These are phyloP conservation scores for Malurus leucopterus DNA, from an alignment of 2,797 vertebrate genomes.

Conservation along the genomic window DNA sequence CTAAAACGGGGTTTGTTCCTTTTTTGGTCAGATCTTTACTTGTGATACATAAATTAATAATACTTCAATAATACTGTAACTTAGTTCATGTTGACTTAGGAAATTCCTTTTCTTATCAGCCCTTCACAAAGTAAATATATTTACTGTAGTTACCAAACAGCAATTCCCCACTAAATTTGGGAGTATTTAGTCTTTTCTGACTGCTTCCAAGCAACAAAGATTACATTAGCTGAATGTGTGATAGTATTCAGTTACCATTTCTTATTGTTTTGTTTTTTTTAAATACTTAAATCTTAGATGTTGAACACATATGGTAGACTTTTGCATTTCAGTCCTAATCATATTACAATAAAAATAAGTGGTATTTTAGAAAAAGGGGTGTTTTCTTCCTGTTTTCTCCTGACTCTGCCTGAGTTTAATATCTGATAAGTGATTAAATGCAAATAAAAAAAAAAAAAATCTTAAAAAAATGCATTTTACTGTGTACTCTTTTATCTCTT, in stretches of 20 bases:
- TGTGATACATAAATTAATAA: background rate
- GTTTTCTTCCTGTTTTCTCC: background rate
- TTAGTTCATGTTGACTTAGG: background rate
- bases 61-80: background rate
- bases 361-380: background rate
- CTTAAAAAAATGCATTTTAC: conserved; percentile 28
- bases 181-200: background rate
- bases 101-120: background rate
- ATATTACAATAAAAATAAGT: background rate
- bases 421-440: background rate
- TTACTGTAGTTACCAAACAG: background rate
- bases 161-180: background rate
- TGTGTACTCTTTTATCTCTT: background rate
- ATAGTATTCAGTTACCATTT: background rate
- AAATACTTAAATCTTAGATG: background rate
- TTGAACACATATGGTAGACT: background rate
- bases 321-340: background rate
- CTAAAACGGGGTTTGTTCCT: background rate
- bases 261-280: background rate
- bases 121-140: background rate
- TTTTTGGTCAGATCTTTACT: background rate
- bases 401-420: background rate
- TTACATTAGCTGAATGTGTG: fast-evolving
- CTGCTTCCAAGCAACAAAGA: background rate
- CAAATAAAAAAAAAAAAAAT: background rate